Evolutionary conservation across 2,113 vertebrate genomes (phyloP).

Genomic region (Dicentrarchus labrax): DNA sequence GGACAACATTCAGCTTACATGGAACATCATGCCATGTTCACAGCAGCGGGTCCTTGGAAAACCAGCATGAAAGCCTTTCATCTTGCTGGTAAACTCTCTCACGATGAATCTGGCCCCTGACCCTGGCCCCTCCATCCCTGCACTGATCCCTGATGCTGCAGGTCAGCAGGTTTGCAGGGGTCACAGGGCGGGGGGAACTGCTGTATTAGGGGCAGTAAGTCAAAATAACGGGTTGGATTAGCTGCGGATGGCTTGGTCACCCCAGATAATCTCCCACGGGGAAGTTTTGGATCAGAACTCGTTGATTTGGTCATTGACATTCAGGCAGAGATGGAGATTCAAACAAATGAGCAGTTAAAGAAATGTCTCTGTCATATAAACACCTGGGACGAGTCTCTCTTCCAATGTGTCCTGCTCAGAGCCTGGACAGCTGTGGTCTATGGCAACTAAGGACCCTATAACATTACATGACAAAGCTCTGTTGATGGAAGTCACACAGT

Average conservation of each 20-base stretch:
- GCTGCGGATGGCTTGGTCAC: neutral
- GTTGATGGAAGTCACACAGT: no score
- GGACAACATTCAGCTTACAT: neutral
- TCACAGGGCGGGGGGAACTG: neutral
- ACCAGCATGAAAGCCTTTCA: neutral
- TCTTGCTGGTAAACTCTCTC: neutral
- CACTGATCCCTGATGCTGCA: neutral
- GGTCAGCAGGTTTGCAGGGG: neutral
- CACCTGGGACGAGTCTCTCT: no score
- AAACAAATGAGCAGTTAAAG: neutral
- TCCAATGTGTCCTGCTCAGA: no score
- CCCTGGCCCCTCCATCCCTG: neutral
- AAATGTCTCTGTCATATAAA: no score
- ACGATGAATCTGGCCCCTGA: neutral
- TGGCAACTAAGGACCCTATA: no score
- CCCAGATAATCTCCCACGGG: neutral
- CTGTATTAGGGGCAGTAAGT: neutral
- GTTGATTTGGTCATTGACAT: neutral
- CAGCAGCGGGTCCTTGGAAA: neutral
- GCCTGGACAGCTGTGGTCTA: no score
- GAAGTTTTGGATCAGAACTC: conserved; percentile 1
- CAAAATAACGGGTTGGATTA: neutral
- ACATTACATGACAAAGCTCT: no score
- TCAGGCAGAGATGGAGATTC: neutral
- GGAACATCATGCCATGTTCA: neutral